These are phyloP conservation scores for Actenoides hombroni DNA, from an alignment of 2,113 vertebrate species.

Conservation along the genomic window DNA sequence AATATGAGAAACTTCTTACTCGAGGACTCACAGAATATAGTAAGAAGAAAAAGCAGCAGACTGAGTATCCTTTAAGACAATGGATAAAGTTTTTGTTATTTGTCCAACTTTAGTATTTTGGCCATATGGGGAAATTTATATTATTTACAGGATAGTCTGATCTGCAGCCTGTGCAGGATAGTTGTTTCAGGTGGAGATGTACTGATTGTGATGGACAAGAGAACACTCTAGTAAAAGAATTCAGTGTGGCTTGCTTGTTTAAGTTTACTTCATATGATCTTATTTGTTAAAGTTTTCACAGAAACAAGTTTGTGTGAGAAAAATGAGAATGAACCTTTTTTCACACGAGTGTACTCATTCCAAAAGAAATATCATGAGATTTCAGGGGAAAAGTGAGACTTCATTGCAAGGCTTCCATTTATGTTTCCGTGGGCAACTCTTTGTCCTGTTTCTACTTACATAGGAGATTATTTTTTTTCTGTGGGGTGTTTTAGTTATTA, in stretches of 20 bases:
- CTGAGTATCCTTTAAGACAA: neutral
- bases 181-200: neutral
- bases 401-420: neutral
- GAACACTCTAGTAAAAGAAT: accelerated
- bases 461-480: neutral
- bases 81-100: neutral
- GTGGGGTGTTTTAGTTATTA: neutral
- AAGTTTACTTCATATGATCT: neutral
- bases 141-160: neutral
- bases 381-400: neutral
- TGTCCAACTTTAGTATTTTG: neutral
- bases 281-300: neutral
- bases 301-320: neutral
- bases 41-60: neutral
- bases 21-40: neutral
- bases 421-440: neutral
- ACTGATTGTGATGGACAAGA: neutral
- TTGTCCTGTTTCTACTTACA: neutral
- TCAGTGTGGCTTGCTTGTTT: neutral
- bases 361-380: neutral
- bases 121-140: neutral
- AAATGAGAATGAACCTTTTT: neutral
- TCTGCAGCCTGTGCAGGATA: neutral
- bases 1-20: neutral
- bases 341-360: neutral